These are phyloP conservation scores for Pristionchus maxplancki DNA, from an alignment of 2,888 invertebrate species.

Conservation along the genomic window DNA sequence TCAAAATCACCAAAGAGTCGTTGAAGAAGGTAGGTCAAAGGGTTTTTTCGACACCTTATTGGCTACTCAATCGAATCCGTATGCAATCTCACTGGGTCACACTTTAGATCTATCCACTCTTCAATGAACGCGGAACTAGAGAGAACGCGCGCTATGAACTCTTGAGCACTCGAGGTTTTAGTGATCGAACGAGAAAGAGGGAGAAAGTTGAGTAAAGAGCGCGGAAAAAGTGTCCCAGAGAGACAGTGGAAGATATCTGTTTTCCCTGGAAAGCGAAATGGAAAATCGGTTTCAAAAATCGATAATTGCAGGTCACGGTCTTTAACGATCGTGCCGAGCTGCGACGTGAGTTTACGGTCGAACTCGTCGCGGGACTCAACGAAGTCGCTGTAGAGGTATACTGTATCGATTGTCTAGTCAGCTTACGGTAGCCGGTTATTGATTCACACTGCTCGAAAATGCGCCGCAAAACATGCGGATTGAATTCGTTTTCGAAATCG, in stretches of 20 bases:
- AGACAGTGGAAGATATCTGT: slow-evolving; percentile 19
- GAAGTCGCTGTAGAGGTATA: slow-evolving; percentile 63
- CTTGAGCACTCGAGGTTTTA: slow-evolving; percentile 28
- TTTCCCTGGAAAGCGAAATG: neutral
- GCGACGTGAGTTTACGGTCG: slow-evolving; percentile 58
- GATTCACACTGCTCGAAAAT: neutral
- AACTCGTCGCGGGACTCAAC: slow-evolving; percentile 63
- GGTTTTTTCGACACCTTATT: neutral
- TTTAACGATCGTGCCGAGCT: slow-evolving; percentile 74
- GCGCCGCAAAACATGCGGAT: neutral
- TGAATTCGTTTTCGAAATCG: neutral
- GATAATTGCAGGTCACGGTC: slow-evolving; percentile 59
- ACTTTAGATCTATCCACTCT: neutral
- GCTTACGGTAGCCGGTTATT: neutral
- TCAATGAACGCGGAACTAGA: slow-evolving; percentile 17
- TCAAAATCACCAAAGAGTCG: slow-evolving; percentile 24
- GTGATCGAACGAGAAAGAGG: neutral
- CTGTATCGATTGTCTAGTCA: neutral
- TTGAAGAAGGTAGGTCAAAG: slow-evolving; percentile 44
- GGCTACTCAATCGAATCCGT: too few species aligned
- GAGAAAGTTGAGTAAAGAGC: slow-evolving; percentile 29
- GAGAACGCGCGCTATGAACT: slow-evolving; percentile 22
- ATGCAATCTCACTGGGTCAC: neutral
- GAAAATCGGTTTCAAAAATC: neutral
- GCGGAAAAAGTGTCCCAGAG: neutral